A percentile compares a stretch with the other conserved stretches of the same genome.
These are phyloP conservation scores for Pristionchus arcanus DNA, from an alignment of 2,888 invertebrate species.

Conservation along the genomic window DNA sequence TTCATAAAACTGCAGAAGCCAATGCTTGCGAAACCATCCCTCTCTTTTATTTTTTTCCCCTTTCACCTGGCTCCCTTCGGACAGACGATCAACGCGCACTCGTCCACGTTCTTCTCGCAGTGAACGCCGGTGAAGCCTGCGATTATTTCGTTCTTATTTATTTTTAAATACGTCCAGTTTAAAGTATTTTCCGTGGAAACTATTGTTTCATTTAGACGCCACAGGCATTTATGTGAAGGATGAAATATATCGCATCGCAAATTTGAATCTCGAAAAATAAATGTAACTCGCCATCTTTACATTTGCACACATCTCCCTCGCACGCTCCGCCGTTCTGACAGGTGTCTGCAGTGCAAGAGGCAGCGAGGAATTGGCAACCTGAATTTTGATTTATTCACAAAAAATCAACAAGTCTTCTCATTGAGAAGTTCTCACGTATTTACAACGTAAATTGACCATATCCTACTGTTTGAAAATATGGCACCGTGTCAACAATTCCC, in stretches of 20 bases:
- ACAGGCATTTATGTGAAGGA: not conserved
- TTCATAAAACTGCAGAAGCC: too few relatives aligned
- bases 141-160: too few relatives aligned
- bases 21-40: too few relatives aligned
- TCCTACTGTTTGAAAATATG: too few relatives aligned
- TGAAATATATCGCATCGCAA: not conserved
- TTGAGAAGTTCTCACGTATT: too few relatives aligned
- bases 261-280: not conserved
- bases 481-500: too few relatives aligned
- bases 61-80: conserved; percentile 68
- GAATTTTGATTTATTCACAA: not conserved
- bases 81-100: conserved; percentile 76
- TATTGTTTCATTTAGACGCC: not conserved
- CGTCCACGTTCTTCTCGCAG: conserved; percentile 78
- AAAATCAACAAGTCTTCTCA: too few relatives aligned
- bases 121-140: conserved; percentile 75
- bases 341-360: conserved; percentile 67
- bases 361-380: conserved; percentile 68
- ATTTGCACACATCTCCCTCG: conserved; percentile 86
- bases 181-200: too few relatives aligned
- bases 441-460: too few relatives aligned
- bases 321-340: conserved; percentile 78
- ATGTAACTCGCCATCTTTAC: conserved; percentile 86
- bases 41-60: too few relatives aligned
- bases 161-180: too few relatives aligned